Conservation (phyloP, 2,797 vertebrate species). For the Scomberomorus guttatus region DNA sequence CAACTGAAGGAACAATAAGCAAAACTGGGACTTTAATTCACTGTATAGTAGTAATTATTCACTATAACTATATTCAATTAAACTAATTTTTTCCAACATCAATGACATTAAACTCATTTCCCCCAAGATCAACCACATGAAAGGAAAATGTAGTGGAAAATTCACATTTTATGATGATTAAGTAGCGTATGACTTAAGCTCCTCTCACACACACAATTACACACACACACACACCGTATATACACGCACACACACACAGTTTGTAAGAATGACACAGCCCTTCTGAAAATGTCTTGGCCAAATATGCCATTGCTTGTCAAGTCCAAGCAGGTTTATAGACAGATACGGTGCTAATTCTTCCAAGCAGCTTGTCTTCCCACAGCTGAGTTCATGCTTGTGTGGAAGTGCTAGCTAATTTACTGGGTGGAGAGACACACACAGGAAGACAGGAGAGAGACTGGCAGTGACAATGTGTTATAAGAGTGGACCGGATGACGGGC, state of each 20-base stretch:
- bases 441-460: slow-evolving; percentile 49
- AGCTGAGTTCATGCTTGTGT: slow-evolving; percentile 60
- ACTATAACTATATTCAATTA: slow-evolving; percentile 18
- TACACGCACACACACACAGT: slow-evolving; percentile 12
- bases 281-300: slow-evolving; percentile 64
- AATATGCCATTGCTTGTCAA: slow-evolving; percentile 65
- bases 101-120: slow-evolving; percentile 32
- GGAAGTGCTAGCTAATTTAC: slow-evolving; percentile 66
- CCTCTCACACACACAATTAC: slow-evolving; percentile 20
- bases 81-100: slow-evolving; percentile 38
- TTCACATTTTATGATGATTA: slow-evolving; percentile 69
- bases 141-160: slow-evolving; percentile 35
- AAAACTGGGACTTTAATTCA: not conserved
- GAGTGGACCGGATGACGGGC: slow-evolving; percentile 49
- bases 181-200: slow-evolving; percentile 57
- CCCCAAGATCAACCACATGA: slow-evolving; percentile 42
- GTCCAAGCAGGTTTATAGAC: slow-evolving; percentile 59
- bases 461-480: slow-evolving; percentile 55
- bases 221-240: slow-evolving; percentile 13
- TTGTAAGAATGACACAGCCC: slow-evolving; percentile 52
- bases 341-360: slow-evolving; percentile 68
- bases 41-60: slow-evolving; percentile 14
- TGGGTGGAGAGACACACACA: slow-evolving; percentile 51
- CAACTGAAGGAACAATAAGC: too few species aligned
- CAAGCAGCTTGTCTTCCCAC: slow-evolving; percentile 72